phyloP scores from a whole-genome alignment of 1,140 invertebrate species.

The Nixonia krombeini region DNA sequence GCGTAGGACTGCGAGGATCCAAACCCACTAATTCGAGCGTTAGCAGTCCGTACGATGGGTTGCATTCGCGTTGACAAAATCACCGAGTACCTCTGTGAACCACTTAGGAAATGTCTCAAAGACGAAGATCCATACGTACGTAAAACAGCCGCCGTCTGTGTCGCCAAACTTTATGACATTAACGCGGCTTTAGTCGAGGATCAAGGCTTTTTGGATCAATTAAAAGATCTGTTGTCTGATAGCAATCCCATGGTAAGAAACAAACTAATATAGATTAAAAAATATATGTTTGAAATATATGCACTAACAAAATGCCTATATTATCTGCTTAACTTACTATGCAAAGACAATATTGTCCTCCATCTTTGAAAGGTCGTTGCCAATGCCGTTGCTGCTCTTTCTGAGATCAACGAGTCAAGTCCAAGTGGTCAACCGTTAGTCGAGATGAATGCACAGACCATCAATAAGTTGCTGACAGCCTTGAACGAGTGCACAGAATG shows the following conservation, averaged over 20 bases:
- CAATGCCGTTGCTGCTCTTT: slow-evolving; percentile 98
- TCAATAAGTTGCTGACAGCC: slow-evolving; percentile 98
- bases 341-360: no score
- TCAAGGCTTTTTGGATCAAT: slow-evolving; percentile 97
- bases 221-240: slow-evolving; percentile 97
- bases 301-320: no score
- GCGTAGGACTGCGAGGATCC: slow-evolving; percentile 99
- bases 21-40: slow-evolving; percentile 97
- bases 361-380: slow-evolving; percentile 84
- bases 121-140: slow-evolving; percentile 99
- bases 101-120: slow-evolving; percentile 96
- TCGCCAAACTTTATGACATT: slow-evolving; percentile 99
- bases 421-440: slow-evolving; percentile 92
- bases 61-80: slow-evolving; percentile 99
- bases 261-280: no score
- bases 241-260: slow-evolving; percentile 98
- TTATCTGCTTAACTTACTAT: no score
- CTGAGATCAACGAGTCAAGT: slow-evolving; percentile 98
- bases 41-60: slow-evolving; percentile 99
- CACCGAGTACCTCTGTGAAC: slow-evolving; percentile 99
- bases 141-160: slow-evolving; percentile 99
- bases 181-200: slow-evolving; percentile 98
- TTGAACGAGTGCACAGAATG: slow-evolving; percentile 99
- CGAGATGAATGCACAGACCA: slow-evolving; percentile 97
- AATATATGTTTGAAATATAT: no score